Conservation (phyloP, 2,797 vertebrate genomes). For the Melanotaenia trifasciata region DNA sequence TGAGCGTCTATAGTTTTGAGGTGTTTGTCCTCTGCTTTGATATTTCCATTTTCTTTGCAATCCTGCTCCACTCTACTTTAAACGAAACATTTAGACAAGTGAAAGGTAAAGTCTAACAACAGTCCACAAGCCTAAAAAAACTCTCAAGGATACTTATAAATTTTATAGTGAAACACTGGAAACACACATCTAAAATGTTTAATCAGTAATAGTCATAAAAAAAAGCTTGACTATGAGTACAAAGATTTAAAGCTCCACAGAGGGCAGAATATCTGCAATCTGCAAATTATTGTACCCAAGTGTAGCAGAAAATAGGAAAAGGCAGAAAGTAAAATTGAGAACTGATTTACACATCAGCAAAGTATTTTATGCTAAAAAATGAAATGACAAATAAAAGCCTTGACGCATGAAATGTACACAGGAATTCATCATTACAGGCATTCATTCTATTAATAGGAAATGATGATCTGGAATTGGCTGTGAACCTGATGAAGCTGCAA, state of each 20-base stretch:
- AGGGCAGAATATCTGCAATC: not conserved
- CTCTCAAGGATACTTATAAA: not conserved
- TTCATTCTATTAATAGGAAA: not conserved
- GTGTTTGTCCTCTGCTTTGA: not conserved
- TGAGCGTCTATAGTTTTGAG: not conserved
- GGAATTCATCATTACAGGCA: not conserved
- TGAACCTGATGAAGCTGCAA: not conserved
- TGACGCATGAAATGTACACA: not conserved
- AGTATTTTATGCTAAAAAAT: not conserved
- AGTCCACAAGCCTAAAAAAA: not conserved
- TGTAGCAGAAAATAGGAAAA: not conserved
- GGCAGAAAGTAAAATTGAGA: not conserved
- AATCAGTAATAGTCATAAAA: not conserved
- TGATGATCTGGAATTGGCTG: not conserved
- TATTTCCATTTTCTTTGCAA: not conserved
- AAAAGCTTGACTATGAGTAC: not conserved
- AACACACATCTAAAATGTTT: not conserved
- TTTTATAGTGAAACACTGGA: not conserved
- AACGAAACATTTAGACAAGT: not conserved
- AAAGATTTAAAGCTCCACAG: not conserved
- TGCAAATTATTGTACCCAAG: not conserved
- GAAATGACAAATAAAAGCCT: not conserved
- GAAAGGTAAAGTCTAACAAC: not conserved
- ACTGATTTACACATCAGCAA: not conserved
- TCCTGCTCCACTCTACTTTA: not conserved